A percentile compares a stretch with the other conserved stretches of the same genome.
phyloP scores from a whole-genome alignment of 2,797 vertebrate species.

The Cynopterus sphinx region DNA sequence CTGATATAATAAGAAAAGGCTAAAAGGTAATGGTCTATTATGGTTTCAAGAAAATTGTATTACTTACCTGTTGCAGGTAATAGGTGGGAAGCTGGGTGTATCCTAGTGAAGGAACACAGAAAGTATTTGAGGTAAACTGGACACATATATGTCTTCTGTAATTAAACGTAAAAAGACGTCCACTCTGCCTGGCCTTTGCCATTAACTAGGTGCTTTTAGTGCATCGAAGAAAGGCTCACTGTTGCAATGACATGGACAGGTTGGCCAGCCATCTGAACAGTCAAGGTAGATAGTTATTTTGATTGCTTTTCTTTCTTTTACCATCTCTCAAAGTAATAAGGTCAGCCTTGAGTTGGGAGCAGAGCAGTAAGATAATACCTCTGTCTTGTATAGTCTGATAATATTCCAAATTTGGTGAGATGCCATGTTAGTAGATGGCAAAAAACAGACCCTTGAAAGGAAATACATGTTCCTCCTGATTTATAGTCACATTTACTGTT shows the following conservation, averaged over 20 bases:
- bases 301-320: neutral
- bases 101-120: neutral
- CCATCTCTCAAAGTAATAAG: neutral
- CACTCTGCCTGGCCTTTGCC: neutral
- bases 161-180: neutral
- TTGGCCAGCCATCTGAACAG: neutral
- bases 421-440: conserved; percentile 73
- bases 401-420: conserved; percentile 67
- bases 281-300: neutral
- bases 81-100: neutral
- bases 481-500: conserved; percentile 58
- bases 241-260: no score
- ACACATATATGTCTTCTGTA: neutral
- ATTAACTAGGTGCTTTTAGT: neutral
- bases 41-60: neutral
- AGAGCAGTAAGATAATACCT: neutral
- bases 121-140: neutral
- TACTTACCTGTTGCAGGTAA: neutral
- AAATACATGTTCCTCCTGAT: conserved; percentile 63
- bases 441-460: conserved; percentile 55
- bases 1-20: neutral
- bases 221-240: neutral
- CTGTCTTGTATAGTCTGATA: neutral
- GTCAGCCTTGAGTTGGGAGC: neutral
- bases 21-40: neutral